A percentile compares a stretch with the other conserved stretches of the same genome.
phyloP scores from a whole-genome alignment of 2,888 invertebrate genomes.

The Meandrusa payeni region DNA sequence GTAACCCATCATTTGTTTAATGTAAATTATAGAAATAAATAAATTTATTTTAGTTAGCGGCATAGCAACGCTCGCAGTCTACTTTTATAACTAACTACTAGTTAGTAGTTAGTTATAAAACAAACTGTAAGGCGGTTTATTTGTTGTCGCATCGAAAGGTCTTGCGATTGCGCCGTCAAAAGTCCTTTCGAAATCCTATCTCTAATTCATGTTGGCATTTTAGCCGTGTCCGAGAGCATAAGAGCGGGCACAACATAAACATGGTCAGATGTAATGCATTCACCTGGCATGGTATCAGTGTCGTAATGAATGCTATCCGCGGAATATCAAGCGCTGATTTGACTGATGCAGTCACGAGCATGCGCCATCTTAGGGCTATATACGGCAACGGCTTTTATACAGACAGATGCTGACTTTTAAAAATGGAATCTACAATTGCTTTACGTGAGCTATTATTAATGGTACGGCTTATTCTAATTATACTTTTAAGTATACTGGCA shows the following conservation, averaged over 20 bases:
- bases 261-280: conserved; percentile 45
- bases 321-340: conserved; percentile 69
- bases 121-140: background rate
- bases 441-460: no score
- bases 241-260: conserved; percentile 37
- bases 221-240: conserved; percentile 10
- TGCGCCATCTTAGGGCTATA: conserved; percentile 41
- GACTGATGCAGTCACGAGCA: conserved; percentile 72
- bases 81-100: no score
- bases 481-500: no score
- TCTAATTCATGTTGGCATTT: conserved; percentile 17
- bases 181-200: conserved; percentile 18
- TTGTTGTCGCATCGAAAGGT: conserved; percentile 5
- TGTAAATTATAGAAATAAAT: no score
- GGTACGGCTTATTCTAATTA: no score
- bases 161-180: conserved; percentile 10
- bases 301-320: conserved; percentile 50
- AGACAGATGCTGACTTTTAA: background rate
- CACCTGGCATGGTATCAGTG: conserved; percentile 45
- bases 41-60: no score
- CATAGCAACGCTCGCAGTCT: no score
- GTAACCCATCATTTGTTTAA: no score
- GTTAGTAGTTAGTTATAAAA: no score
- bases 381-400: background rate
- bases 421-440: background rate